Evolutionary conservation across 2,113 vertebrate genomes (phyloP).

Genomic region (Odobenus rosmarus): DNA sequence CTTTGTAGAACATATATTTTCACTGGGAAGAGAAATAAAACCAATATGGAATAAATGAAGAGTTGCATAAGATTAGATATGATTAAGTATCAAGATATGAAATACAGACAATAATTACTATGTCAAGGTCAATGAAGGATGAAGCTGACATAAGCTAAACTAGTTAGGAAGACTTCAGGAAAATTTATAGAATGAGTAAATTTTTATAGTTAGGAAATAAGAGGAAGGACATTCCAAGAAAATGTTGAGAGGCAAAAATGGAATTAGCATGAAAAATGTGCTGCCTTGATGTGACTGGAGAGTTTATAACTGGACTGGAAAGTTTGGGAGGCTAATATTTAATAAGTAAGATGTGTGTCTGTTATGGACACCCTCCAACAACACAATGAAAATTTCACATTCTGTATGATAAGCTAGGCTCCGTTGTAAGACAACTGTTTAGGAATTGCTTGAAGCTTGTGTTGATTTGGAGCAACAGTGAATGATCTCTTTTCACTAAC

Average conservation of each 20-base stretch:
- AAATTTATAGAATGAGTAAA: background rate
- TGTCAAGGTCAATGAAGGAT: background rate
- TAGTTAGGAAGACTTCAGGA: background rate
- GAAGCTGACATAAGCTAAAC: background rate
- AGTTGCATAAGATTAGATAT: background rate
- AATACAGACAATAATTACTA: background rate
- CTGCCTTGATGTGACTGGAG: background rate
- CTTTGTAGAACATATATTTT: background rate
- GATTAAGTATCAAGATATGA: background rate
- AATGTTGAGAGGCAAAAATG: background rate
- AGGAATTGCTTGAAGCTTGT: background rate
- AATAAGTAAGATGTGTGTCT: background rate
- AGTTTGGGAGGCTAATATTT: background rate
- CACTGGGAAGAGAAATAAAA: constrained; percentile 35
- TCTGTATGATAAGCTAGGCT: background rate
- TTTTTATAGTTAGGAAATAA: background rate
- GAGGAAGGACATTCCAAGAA: background rate
- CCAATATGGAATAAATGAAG: background rate
- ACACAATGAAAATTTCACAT: background rate
- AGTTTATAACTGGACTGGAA: background rate
- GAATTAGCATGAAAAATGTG: background rate
- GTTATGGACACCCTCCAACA: background rate
- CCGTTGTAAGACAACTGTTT: background rate
- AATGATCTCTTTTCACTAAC: background rate
- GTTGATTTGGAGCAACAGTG: background rate